phyloP scores from a whole-genome alignment of 2,113 vertebrate genomes.

The Tenebrosternarchus preto region DNA sequence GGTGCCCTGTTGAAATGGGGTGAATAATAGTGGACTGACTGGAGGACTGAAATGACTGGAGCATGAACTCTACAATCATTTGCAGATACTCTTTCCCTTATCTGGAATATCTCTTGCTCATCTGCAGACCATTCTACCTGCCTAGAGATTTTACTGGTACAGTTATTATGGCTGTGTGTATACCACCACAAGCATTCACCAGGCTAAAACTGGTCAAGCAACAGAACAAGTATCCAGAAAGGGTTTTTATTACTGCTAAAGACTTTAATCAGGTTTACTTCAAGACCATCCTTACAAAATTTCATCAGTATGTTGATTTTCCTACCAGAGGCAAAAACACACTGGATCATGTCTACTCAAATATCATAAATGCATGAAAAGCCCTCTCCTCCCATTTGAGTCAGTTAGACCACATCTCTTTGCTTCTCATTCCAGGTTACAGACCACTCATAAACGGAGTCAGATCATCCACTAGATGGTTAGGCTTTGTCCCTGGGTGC shows the following conservation, averaged over 20 bases:
- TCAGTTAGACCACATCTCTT: background rate
- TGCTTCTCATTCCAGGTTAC: background rate
- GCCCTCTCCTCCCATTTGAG: background rate
- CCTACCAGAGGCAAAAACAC: background rate
- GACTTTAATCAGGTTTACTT: no score
- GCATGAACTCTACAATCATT: background rate
- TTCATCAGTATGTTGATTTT: background rate
- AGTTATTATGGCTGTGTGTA: background rate
- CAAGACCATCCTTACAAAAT: background rate
- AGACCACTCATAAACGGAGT: background rate
- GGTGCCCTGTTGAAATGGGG: background rate
- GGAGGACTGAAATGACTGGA: background rate
- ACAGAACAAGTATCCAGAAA: no score
- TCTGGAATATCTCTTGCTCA: background rate
- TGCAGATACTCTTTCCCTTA: background rate
- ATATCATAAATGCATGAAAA: background rate
- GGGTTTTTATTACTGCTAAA: no score
- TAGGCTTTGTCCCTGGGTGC: background rate
- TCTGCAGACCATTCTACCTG: background rate
- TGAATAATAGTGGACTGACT: background rate
- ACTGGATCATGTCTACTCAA: background rate
- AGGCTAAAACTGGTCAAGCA: background rate
- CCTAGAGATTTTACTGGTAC: background rate
- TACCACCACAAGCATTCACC: background rate
- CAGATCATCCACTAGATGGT: background rate